A percentile compares a stretch with the other conserved stretches of the same genome.
These are phyloP conservation scores for Phrynosoma blainvillii DNA, from an alignment of 2,113 vertebrate genomes.

Conservation along the genomic window DNA sequence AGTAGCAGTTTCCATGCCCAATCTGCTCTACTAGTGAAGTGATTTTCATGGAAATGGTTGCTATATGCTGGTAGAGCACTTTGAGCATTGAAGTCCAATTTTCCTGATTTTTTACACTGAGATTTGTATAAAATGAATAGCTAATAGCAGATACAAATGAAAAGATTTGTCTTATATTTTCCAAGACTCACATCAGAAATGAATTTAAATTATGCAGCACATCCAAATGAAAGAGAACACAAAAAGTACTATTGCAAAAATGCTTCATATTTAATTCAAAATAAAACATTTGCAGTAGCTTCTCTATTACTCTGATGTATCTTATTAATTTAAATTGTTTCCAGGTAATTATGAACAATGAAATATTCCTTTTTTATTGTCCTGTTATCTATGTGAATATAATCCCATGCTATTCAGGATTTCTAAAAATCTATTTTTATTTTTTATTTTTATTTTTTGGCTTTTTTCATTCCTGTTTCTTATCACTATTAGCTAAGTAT, in stretches of 20 bases:
- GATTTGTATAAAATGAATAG: conserved; percentile 28
- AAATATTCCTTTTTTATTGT: conserved; percentile 43
- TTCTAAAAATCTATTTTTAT: conserved; percentile 34
- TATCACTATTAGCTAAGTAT: conserved; percentile 48
- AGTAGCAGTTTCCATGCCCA: neutral
- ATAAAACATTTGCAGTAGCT: conserved; percentile 47
- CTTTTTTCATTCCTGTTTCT: conserved; percentile 40
- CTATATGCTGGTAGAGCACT: neutral
- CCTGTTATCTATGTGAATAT: conserved; percentile 37
- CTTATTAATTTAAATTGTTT: conserved; percentile 55
- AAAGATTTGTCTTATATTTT: conserved; percentile 42
- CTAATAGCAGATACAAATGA: conserved; percentile 43
- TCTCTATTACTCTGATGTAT: conserved; percentile 39
- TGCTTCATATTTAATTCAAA: conserved; percentile 43
- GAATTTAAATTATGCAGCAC: conserved; percentile 47
- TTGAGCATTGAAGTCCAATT: neutral
- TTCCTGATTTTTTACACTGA: conserved; percentile 27
- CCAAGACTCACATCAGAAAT: conserved; percentile 46
- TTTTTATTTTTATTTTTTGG: conserved; percentile 4
- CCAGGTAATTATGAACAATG: conserved; percentile 50
- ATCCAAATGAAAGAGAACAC: conserved; percentile 59
- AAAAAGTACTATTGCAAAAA: conserved; percentile 54
- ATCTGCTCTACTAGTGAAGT: neutral
- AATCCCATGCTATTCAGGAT: conserved; percentile 25
- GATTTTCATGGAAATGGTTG: neutral